Conservation (phyloP, 2,113 vertebrate species). For the Anolis sagrei region DNA sequence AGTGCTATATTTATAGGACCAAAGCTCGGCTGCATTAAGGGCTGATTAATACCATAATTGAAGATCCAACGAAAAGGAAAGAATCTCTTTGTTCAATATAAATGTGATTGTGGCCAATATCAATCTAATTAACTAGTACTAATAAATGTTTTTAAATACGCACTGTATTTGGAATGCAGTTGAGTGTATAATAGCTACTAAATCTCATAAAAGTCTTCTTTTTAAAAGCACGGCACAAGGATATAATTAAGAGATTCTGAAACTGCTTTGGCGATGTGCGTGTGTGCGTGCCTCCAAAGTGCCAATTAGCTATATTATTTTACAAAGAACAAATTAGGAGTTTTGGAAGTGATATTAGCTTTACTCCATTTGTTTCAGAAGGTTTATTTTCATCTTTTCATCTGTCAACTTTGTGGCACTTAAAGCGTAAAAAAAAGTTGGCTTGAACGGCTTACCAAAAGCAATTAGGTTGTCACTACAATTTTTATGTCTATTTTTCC, state of each 20-base stretch:
- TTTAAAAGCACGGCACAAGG: not conserved
- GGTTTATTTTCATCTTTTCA: not conserved
- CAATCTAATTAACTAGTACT: constrained; percentile 22
- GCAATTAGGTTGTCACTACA: not conserved
- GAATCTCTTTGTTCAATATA: not conserved
- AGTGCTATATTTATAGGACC: not conserved
- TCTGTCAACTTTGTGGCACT: not conserved
- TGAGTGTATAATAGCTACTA: constrained; percentile 22
- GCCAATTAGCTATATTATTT: not conserved
- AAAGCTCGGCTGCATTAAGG: not conserved
- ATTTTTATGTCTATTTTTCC: not conserved
- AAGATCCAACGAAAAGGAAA: not conserved
- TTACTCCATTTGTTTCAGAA: not conserved
- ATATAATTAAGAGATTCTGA: constrained; percentile 32
- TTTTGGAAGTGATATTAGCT: not conserved
- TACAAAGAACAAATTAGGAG: constrained; percentile 32
- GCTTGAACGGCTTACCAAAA: not conserved
- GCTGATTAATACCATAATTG: constrained; percentile 20
- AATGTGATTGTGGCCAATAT: constrained; percentile 9
- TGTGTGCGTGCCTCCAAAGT: not conserved
- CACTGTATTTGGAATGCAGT: constrained; percentile 33
- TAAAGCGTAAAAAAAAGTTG: not conserved
- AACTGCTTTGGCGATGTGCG: constrained; percentile 33
- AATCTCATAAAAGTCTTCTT: constrained; percentile 22
- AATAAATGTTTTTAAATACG: constrained; percentile 7